Evolutionary conservation across 1,140 invertebrate species (phyloP), one percentile per base, ranked within the genome.

Genomic region (Calephelis virginiensis): DNA sequence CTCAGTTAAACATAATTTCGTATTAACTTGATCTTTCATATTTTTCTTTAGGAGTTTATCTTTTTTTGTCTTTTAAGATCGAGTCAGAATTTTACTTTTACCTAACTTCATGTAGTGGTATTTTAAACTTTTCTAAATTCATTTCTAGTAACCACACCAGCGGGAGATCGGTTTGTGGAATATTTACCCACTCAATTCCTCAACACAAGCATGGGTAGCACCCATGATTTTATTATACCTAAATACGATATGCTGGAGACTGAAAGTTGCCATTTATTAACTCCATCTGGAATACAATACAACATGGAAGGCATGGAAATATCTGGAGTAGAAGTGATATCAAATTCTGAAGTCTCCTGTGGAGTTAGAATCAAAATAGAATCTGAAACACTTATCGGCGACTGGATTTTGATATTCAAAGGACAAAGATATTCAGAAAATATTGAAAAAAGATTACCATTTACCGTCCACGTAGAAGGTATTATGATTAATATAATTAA

Each of bases 401-500:
- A 77, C 13, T 88, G 83, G 83, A 71, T 62, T 13, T 66, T 88
- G 9, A 68, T 83, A 13, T 67, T 77, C 6, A 76, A 69, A 40
- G 80, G 74, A 1, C 61, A 37, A 2, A 73, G 66, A 11, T 67
- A 64, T 5, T 71, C 69, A 1, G 64, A 65, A 8, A 61, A 65
- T n/a, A 69, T 79, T 10, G 76, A 86, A 75, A 79, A 73, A 62
- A 81, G 79, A 66, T 69, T 78, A 56, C 68, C 71, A 0, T 81
- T 89, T 64, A 77, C 67, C 7, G 76, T 89, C 47, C 37, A 66
- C 13, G 75, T 87, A 14, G 78, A 83, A 85, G 81, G 86, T 88
- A 85, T 70, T 71, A 61, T 43, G 40, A 53, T 47, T 46, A 68
- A 28, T 17, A 63, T 68, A 63, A 67, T 70, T 64, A 63, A 70